A percentile compares a stretch with the other conserved stretches of the same genome.
Conservation (phyloP, 1,140 invertebrate species). For the Cylas formicarius region DNA sequence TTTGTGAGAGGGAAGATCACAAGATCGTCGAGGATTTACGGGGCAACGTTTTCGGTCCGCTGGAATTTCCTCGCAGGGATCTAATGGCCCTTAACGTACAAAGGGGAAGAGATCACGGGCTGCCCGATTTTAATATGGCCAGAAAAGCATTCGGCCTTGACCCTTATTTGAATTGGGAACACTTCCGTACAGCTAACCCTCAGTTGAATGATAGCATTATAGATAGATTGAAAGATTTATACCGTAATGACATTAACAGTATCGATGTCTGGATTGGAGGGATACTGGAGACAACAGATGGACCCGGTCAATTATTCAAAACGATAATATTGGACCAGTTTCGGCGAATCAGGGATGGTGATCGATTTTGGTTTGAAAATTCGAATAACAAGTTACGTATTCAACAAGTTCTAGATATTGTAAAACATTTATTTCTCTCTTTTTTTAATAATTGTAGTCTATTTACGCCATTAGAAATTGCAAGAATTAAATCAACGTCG, state of each 20-base stretch:
- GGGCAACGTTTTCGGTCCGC: constrained; percentile 57
- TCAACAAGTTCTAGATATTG: constrained; percentile 2
- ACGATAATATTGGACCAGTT: constrained; percentile 51
- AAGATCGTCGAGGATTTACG: constrained; percentile 59
- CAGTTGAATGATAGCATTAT: constrained; percentile 3
- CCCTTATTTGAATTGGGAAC: constrained; percentile 9
- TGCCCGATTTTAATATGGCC: constrained; percentile 61
- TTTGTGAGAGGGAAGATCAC: constrained; percentile 58
- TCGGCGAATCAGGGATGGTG: constrained; percentile 47
- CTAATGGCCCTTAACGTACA: constrained; percentile 61
- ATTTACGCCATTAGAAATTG: constrained; percentile 51
- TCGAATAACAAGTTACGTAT: constrained; percentile 42
- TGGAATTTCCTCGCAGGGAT: constrained; percentile 63
- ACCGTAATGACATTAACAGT: constrained; percentile 45
- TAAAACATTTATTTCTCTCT: constrained; percentile 3
- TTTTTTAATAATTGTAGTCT: constrained; percentile 40
- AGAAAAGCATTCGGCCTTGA: constrained; percentile 46
- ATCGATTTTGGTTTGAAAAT: constrained; percentile 57
- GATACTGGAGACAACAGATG: constrained; percentile 53
- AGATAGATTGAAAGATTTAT: constrained; percentile 42
- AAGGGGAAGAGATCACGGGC: constrained; percentile 58
- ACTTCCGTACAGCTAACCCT: neutral
- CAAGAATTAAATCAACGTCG: constrained; percentile 45
- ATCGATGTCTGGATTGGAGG: constrained; percentile 66
- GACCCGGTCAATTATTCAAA: constrained; percentile 56